Percentiles rank a stretch among this genome's conserved stretches.
Evolutionary conservation across 1,140 invertebrate species (phyloP).

Genomic region (Dreissena rostriformis): DNA sequence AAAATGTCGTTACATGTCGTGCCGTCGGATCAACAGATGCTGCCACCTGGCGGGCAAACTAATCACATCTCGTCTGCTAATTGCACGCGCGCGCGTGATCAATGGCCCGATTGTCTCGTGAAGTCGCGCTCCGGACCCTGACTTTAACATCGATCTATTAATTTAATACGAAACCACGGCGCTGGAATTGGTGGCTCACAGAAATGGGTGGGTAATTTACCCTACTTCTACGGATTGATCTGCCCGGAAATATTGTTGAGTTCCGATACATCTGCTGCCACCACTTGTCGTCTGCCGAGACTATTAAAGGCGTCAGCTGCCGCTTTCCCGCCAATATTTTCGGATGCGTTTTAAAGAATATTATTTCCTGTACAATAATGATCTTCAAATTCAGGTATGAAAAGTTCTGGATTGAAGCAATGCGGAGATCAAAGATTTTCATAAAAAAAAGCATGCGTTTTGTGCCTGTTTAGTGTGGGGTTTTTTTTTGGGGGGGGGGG

Average conservation of each 20-base stretch:
- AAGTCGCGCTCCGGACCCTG: not conserved
- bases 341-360: not conserved
- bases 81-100: not conserved
- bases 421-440: no score
- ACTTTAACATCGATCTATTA: not conserved
- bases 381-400: no score
- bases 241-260: not conserved
- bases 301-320: conserved; percentile 8
- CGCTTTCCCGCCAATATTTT: conserved; percentile 15
- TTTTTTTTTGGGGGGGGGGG: no score
- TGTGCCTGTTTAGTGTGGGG: no score
- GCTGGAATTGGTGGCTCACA: not conserved
- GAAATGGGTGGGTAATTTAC: not conserved
- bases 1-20: not conserved
- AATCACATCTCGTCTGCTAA: conserved; percentile 1
- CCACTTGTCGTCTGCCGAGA: not conserved
- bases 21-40: conserved; percentile 9
- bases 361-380: no score
- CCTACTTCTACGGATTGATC: not conserved
- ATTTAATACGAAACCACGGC: not conserved
- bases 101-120: conserved; percentile 1
- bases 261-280: conserved; percentile 22
- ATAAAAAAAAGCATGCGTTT: no score
- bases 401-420: no score
- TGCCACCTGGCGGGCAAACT: not conserved